Evolutionary conservation across 2,797 vertebrate genomes (phyloP).

Genomic region (Scomberomorus guttatus): DNA sequence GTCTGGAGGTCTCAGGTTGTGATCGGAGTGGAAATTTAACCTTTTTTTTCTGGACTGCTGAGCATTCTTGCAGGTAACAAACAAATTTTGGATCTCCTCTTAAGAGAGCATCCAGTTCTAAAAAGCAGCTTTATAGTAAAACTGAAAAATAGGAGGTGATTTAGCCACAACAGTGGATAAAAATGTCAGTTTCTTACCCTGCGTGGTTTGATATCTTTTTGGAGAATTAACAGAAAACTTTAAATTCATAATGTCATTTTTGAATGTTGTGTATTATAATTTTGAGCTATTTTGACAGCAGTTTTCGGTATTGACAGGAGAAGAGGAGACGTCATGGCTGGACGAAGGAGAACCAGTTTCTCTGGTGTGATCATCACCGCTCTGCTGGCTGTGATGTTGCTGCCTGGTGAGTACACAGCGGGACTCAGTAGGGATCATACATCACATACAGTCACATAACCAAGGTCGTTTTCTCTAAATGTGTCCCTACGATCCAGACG

Average conservation of each 20-base stretch:
- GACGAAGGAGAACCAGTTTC: constrained; percentile 56
- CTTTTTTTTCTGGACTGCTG: neutral
- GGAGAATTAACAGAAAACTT: too few relatives aligned
- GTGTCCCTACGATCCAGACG: too few relatives aligned
- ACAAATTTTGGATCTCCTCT: neutral
- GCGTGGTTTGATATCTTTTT: too few relatives aligned
- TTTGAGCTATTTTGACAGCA: neutral
- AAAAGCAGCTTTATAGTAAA: neutral
- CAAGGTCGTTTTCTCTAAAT: neutral
- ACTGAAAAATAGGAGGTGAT: neutral
- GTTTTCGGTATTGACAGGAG: constrained; percentile 38
- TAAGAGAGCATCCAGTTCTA: neutral
- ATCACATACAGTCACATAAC: neutral
- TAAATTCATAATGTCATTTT: too few relatives aligned
- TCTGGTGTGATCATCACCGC: constrained; percentile 48
- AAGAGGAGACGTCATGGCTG: constrained; percentile 70
- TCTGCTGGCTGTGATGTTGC: constrained; percentile 71
- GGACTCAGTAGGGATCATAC: too few relatives aligned
- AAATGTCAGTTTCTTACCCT: neutral
- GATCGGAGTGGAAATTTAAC: neutral
- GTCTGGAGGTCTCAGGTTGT: neutral
- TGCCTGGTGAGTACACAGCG: constrained; percentile 77
- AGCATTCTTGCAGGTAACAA: neutral
- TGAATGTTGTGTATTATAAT: neutral
- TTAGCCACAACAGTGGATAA: neutral